Evolutionary conservation across 2,113 vertebrate species (phyloP).

Genomic region (Malurus melanocephalus): DNA sequence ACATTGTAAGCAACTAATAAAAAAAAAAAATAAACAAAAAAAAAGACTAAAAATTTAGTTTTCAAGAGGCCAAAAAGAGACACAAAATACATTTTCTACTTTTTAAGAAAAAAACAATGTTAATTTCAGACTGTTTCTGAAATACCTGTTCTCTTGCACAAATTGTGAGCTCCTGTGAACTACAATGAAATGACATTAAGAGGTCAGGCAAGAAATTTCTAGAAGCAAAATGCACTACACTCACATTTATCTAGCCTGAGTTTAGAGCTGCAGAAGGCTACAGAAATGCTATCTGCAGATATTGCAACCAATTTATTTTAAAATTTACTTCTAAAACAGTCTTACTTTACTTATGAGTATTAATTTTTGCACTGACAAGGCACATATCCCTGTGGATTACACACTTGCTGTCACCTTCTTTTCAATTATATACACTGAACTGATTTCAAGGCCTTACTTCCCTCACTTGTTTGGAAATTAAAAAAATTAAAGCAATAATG

Average conservation of each 20-base stretch:
- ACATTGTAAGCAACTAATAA: neutral
- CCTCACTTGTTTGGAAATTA: neutral
- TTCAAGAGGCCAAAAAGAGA: neutral
- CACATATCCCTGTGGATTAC: neutral
- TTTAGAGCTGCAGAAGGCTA: neutral
- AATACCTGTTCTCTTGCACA: neutral
- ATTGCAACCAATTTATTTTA: neutral
- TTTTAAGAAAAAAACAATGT: neutral
- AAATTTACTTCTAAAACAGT: neutral
- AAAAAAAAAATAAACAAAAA: neutral
- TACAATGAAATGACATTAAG: neutral
- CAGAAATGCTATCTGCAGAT: neutral
- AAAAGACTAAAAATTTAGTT: fast-evolving
- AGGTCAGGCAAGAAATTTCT: neutral
- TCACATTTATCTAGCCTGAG: neutral
- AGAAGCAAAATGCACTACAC: neutral
- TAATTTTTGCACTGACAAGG: neutral
- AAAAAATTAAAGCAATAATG: neutral
- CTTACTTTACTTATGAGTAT: neutral
- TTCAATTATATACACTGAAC: neutral
- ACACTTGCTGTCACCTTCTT: neutral
- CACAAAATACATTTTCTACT: fast-evolving
- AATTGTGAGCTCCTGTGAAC: neutral
- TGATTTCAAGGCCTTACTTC: neutral
- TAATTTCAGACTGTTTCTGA: neutral